Percentiles rank a stretch among this genome's conserved stretches.
These are phyloP conservation scores for Caloenas nicobarica DNA, from an alignment of 2,113 vertebrate genomes.

Conservation along the genomic window DNA sequence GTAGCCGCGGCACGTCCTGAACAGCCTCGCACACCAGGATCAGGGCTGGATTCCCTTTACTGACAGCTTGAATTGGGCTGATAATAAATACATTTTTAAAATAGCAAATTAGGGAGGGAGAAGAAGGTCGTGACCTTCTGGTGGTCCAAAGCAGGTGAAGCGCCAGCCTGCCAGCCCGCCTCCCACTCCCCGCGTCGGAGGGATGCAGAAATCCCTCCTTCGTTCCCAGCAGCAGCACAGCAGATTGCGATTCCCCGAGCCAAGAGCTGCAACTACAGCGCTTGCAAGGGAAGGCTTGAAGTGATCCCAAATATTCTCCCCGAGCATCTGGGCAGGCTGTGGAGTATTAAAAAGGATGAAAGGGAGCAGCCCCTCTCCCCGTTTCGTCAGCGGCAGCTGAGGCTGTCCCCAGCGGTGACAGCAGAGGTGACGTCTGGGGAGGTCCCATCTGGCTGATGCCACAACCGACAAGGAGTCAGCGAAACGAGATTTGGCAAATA, in stretches of 20 bases:
- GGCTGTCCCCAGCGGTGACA: neutral
- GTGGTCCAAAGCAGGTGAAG: neutral
- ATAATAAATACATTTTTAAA: neutral
- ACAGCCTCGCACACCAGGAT: neutral
- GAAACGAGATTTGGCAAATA: neutral
- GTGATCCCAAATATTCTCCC: neutral
- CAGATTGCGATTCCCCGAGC: neutral
- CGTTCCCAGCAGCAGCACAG: neutral
- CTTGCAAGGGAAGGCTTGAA: neutral
- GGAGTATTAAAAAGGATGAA: neutral
- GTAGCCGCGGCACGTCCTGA: neutral
- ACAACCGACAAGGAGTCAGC: neutral
- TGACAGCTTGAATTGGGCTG: neutral
- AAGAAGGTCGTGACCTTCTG: neutral
- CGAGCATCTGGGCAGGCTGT: neutral
- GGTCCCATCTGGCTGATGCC: constrained; percentile 1
- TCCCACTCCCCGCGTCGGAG: rapidly evolving
- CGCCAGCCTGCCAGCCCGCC: neutral
- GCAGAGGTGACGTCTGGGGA: neutral
- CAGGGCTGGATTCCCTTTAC: neutral
- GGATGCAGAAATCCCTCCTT: neutral
- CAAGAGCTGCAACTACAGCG: neutral
- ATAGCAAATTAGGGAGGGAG: rapidly evolving
- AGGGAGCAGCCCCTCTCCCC: neutral
- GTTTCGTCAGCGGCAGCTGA: neutral